Evolutionary conservation across 2,113 vertebrate genomes (phyloP).

Genomic region (Pelvicachromis taeniatus): DNA sequence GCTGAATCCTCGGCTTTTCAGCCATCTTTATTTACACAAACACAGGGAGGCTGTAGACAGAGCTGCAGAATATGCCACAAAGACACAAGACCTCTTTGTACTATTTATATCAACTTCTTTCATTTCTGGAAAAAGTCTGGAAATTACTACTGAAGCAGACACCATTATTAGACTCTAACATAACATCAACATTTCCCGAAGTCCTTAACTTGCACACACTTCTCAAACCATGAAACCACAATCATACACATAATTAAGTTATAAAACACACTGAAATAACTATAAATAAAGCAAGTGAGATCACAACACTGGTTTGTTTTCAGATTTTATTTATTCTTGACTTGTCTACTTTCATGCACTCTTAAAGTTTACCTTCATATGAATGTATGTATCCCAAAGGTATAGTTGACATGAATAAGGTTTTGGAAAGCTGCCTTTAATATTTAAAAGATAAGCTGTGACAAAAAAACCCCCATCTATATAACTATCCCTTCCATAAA

Average conservation of each 20-base stretch:
- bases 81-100: neutral
- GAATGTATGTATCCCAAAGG: neutral
- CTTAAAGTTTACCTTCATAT: neutral
- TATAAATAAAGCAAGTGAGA: neutral
- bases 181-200: neutral
- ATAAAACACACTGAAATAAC: neutral
- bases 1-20: neutral
- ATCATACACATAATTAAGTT: neutral
- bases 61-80: neutral
- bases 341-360: neutral
- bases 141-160: neutral
- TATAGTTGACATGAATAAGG: neutral
- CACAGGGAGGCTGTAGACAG: neutral
- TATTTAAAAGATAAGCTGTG: neutral
- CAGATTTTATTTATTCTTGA: neutral
- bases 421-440: neutral
- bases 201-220: neutral
- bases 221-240: neutral
- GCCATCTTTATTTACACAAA: neutral
- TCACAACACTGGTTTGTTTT: neutral
- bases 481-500: neutral
- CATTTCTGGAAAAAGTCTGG: neutral
- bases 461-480: too few species aligned
- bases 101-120: neutral
- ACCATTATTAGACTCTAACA: neutral